These are phyloP conservation scores for Zaprionus inermis DNA, from an alignment of 1,140 invertebrate species.

Conservation along the genomic window DNA sequence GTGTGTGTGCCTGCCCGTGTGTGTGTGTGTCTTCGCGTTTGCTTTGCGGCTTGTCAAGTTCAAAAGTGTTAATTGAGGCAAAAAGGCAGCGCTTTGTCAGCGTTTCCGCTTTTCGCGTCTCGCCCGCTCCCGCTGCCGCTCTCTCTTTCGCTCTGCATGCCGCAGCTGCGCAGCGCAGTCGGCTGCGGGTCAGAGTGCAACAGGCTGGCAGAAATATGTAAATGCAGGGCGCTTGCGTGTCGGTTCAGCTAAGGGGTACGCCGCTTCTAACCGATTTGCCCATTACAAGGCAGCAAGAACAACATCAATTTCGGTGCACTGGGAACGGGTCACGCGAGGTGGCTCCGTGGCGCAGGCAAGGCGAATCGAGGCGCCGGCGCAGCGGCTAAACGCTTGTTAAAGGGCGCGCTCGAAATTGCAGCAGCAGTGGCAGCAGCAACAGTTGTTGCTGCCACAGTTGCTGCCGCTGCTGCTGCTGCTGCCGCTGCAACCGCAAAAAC, in stretches of 20 bases:
- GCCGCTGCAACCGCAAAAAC: conserved; percentile 71
- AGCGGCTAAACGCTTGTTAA: conserved; percentile 76
- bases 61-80: conserved; percentile 78
- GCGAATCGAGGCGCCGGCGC: conserved; percentile 15
- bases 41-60: conserved; percentile 58
- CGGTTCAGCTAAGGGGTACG: conserved; percentile 10
- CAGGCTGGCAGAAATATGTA: conserved; percentile 78
- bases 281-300: conserved; percentile 43
- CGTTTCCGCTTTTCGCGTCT: conserved; percentile 50
- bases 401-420: conserved; percentile 73
- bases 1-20: not conserved
- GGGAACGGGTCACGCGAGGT: conserved; percentile 69
- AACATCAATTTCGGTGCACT: conserved; percentile 43
- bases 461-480: conserved; percentile 28
- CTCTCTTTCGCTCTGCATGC: no score
- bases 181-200: conserved; percentile 60
- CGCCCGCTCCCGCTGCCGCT: no score
- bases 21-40: conserved; percentile 3
- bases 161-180: conserved; percentile 43
- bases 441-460: not conserved
- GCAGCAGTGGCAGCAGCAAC: conserved; percentile 8
- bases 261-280: conserved; percentile 47
- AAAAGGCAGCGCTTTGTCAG: conserved; percentile 46
- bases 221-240: conserved; percentile 78
- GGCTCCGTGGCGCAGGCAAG: not conserved